Evolutionary conservation across 2,888 invertebrate genomes (phyloP), one percentile per base, ranked within the genome.

Genomic region (Orthosia gracilis): DNA sequence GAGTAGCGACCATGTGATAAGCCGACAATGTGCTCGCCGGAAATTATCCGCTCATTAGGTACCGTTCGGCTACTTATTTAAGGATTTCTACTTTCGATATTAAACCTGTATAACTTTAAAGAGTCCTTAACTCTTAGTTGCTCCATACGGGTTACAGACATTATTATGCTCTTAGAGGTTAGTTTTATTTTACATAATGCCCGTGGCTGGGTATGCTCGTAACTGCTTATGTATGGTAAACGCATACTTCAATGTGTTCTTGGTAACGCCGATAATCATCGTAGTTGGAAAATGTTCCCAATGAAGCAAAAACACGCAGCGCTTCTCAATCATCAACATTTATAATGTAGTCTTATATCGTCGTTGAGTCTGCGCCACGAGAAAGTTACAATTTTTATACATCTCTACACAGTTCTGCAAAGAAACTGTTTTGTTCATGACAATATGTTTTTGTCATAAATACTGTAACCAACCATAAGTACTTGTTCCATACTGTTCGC

Each of bases 341-440:
- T 52, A 65, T 26, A 68, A 61, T 61, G 73, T 68, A 73, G 73
- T n/a, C n/a, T n/a, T n/a, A n/a, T n/a, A n/a, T n/a, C n/a, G n/a
- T n/a, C n/a, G n/a, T n/a, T n/a, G n/a, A n/a, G n/a, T 49, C 54
- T 18, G 18, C 18, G 55, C 57, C 49, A 64, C 63, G 61, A 59
- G 66, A 69, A 62, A 69, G 31, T 52, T 64, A 55, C 31, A 67
- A 18, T 62, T 49, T n/a, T 26, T 13, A 26, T 52, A 47, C 21
- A 40, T 40, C 23, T 54, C 57, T 23, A 50, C 40, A 31, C 26
- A 31, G 26, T 49, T 55, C 26, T 71, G 55, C 61, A 57, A 47
- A n/a, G 13, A 52, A 57, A 76, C 9, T 4, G 55, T 52, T 49
- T 54, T 47, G 47, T 69, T 52, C 59, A 23, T 59, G 40, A 40